Evolutionary conservation across 92 coral and sea anemone genomes (phyloP).

Genomic region (Paramuricea clavata): DNA sequence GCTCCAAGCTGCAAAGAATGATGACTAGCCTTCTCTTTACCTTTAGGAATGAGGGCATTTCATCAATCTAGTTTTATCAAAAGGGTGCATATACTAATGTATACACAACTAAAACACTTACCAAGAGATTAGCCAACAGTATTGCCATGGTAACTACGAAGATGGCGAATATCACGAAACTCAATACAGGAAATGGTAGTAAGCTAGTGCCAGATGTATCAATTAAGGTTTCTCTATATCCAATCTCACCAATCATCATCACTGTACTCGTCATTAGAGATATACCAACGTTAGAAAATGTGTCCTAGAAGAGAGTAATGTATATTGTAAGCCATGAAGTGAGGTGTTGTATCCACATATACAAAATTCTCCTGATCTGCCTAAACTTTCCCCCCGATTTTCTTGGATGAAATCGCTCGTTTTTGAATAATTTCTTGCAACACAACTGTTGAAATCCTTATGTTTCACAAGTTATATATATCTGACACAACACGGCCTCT

Average conservation of each 20-base stretch:
- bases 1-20: no score
- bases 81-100: not conserved
- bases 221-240: conserved; percentile 74
- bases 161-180: conserved; percentile 62
- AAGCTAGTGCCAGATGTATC: conserved; percentile 42
- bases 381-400: no score
- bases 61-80: no score
- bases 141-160: conserved; percentile 83
- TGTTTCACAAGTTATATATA: no score
- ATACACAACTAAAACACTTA: conserved; percentile 43
- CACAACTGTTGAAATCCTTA: no score
- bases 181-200: conserved; percentile 78
- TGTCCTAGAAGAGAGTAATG: conserved; percentile 60
- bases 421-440: no score
- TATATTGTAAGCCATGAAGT: not conserved
- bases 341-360: not conserved
- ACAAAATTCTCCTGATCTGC: no score
- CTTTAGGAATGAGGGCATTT: no score
- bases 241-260: conserved; percentile 89
- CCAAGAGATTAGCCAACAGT: conserved; percentile 83
- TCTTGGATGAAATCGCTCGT: no score
- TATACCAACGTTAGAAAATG: conserved; percentile 71
- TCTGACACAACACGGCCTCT: no score
- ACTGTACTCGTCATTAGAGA: conserved; percentile 72
- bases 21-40: no score